These are phyloP conservation scores for Drosophila mimica DNA, from an alignment of 2,888 invertebrate genomes.

Conservation along the genomic window DNA sequence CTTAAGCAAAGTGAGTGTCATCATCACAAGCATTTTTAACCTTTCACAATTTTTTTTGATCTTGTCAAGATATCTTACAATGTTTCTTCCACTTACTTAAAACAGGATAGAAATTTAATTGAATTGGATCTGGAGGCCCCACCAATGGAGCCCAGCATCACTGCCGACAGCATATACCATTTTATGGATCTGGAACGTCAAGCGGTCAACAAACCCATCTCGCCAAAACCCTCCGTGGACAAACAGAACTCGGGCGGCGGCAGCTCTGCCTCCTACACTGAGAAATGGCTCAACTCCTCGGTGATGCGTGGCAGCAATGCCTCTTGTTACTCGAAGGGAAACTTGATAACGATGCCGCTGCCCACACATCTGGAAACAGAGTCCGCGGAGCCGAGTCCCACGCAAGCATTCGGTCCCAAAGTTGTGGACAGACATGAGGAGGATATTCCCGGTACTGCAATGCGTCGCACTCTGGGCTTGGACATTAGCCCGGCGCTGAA, in stretches of 20 bases:
- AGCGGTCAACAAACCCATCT: slow-evolving; percentile 38
- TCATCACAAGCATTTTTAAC: not conserved
- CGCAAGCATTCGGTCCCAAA: slow-evolving; percentile 86
- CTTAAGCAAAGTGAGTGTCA: not conserved
- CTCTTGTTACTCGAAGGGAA: slow-evolving; percentile 57
- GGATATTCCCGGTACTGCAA: slow-evolving; percentile 85
- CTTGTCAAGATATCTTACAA: not conserved
- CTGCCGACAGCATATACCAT: slow-evolving; percentile 65
- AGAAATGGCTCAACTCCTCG: slow-evolving; percentile 79
- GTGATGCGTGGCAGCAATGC: slow-evolving; percentile 55
- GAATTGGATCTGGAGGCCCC: slow-evolving; percentile 47
- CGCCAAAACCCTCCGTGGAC: slow-evolving; percentile 41
- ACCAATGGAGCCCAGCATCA: slow-evolving; percentile 17
- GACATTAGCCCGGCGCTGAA: slow-evolving; percentile 70
- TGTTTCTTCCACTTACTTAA: too few relatives aligned
- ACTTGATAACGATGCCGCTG: slow-evolving; percentile 69
- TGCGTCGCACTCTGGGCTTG: slow-evolving; percentile 79
- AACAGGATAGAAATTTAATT: slow-evolving; percentile 66
- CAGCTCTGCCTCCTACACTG: slow-evolving; percentile 64
- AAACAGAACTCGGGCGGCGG: slow-evolving; percentile 16
- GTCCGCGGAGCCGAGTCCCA: slow-evolving; percentile 83
- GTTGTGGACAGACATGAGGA: slow-evolving; percentile 81
- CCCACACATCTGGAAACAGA: slow-evolving; percentile 82
- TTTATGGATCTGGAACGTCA: slow-evolving; percentile 60
- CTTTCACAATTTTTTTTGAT: not conserved